These are phyloP conservation scores for Andrena dorsata DNA, from an alignment of 2,888 invertebrate genomes.

Conservation along the genomic window DNA sequence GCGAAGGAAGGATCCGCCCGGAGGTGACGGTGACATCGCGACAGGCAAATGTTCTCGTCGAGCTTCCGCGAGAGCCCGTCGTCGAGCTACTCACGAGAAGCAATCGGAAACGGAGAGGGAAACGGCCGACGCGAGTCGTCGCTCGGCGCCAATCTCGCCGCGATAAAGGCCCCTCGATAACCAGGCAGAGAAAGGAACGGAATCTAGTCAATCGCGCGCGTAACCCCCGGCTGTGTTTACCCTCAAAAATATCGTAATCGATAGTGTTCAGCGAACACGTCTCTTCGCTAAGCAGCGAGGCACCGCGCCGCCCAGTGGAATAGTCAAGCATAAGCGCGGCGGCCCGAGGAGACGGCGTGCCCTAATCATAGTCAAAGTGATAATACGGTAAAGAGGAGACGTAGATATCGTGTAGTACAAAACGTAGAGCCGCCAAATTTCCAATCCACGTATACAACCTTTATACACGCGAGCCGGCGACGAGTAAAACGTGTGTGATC, in stretches of 20 bases:
- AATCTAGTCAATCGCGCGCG: constrained; percentile 59
- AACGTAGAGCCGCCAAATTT: constrained; percentile 20
- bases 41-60: constrained; percentile 69
- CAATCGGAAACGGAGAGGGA: constrained; percentile 30
- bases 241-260: constrained; percentile 73
- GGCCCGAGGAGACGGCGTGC: constrained; percentile 25
- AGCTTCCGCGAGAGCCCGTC: constrained; percentile 62
- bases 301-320: neutral
- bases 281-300: constrained; percentile 1
- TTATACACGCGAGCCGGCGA: neutral
- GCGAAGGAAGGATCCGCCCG: constrained; percentile 28
- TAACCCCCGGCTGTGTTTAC: constrained; percentile 75
- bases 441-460: neutral
- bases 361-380: constrained; percentile 45
- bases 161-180: constrained; percentile 28
- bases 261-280: constrained; percentile 76
- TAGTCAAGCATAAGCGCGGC: neutral
- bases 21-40: constrained; percentile 38
- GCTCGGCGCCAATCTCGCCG: constrained; percentile 31
- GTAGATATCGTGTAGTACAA: constrained; percentile 24
- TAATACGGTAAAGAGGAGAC: neutral
- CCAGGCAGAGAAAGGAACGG: neutral
- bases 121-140: constrained; percentile 33
- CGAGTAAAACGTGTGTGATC: constrained; percentile 41
- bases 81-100: constrained; percentile 52